Evolutionary conservation across 2,113 vertebrate genomes (phyloP), one percentile per base, ranked within the genome.

Genomic region (Pholis gunnellus): DNA sequence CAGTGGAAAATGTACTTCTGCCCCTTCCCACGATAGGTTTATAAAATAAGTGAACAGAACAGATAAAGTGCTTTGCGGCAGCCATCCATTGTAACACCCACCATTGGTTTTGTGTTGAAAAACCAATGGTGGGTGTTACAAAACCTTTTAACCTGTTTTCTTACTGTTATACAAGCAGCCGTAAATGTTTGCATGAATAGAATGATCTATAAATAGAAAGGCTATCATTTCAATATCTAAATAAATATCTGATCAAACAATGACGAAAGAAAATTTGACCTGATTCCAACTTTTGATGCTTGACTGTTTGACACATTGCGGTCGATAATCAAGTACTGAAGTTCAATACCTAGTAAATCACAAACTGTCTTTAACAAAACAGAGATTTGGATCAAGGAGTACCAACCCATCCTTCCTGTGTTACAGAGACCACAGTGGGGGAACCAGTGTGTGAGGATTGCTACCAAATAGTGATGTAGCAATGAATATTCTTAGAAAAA

Each of bases 1-100:
- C 25, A 29, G 20, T 46, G 25, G 38, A 71, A 27, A 38, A 17
- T 52, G 7, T 20, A 5, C 42, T 46, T 76, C 59, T 69, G 34
- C n/a, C 36, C 11, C 18, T 40, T 9, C 10, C 65, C 54, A 46
- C 25, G 42, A 25, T 8, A 50, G n/a, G 6, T 70, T 34, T 73
- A 84, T 68, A 77, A 71, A 78, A 70, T 69, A 36, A 63, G 50
- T 67, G 38, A 50, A 29, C 44, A 70, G 65, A 76, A 65, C 70
- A 42, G 48, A 75, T 38, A 57, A 34, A 73, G 9, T 14, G 15
- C 13, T 70, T 20, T 17, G 29, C 68, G 70, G 59, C 6, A 76
- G 67, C 4, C 5, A 65, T 57, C 54, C 15, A n/a, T n/a, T 70
- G 48, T 57, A 59, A 64, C 48, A 63, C 18, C 6, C 1, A n/a